Evolutionary conservation across 2,113 vertebrate species (phyloP).

Genomic region (Lepisosteus oculatus): DNA sequence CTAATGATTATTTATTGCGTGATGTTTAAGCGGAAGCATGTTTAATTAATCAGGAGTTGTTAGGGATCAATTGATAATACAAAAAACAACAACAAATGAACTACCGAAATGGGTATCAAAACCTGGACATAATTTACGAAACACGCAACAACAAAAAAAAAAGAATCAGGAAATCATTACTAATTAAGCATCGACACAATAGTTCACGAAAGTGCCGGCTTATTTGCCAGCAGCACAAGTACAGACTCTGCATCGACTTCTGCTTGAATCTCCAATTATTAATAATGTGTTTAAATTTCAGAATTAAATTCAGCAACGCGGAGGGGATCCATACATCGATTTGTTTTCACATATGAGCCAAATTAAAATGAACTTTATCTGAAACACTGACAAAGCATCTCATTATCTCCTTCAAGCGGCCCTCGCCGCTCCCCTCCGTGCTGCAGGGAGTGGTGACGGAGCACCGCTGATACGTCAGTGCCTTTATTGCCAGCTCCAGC

Average conservation of each 20-base stretch:
- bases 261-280: slow-evolving; percentile 4
- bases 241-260: background rate
- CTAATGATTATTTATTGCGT: slow-evolving; percentile 84
- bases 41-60: slow-evolving; percentile 85
- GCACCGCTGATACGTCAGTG: background rate
- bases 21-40: slow-evolving; percentile 68
- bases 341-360: background rate
- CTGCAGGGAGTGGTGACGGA: background rate
- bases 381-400: background rate
- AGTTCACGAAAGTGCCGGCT: slow-evolving; percentile 33
- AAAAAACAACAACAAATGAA: slow-evolving; percentile 75
- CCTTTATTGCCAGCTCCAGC: background rate
- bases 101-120: slow-evolving; percentile 77
- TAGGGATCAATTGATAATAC: slow-evolving; percentile 90
- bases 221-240: background rate
- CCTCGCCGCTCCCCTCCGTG: no score
- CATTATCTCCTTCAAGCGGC: background rate
- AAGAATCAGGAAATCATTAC: slow-evolving; percentile 52
- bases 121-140: slow-evolving; percentile 86
- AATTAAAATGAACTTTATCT: slow-evolving; percentile 2
- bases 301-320: background rate
- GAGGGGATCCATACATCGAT: background rate
- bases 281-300: slow-evolving; percentile 12
- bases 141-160: slow-evolving; percentile 24
- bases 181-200: slow-evolving; percentile 60